Percentiles rank a stretch among this genome's conserved stretches.
These are phyloP conservation scores for Chromis chromis DNA, from an alignment of 2,797 vertebrate genomes.

Conservation along the genomic window DNA sequence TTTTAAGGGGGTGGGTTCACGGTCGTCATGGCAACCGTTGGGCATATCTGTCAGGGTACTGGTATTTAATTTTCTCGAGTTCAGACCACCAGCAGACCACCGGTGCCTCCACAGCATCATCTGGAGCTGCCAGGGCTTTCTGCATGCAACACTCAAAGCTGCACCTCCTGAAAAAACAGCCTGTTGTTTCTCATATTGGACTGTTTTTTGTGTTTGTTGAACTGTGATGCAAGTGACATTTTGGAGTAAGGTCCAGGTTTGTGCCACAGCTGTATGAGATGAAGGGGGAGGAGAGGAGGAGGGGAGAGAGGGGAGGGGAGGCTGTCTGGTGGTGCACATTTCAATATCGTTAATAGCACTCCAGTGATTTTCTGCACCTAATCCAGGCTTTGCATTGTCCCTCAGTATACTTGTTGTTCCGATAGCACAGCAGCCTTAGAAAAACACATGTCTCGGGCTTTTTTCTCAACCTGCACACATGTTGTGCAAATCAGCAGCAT, in stretches of 20 bases:
- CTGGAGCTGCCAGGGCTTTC: constrained; percentile 16
- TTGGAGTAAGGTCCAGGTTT: constrained; percentile 33
- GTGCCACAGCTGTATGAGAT: constrained; percentile 40
- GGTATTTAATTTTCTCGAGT: constrained; percentile 37
- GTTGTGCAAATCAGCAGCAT: constrained; percentile 24
- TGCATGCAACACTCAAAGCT: constrained; percentile 2
- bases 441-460: constrained; percentile 21
- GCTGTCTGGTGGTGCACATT: constrained; percentile 62
- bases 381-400: constrained; percentile 78
- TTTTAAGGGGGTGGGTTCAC: constrained; percentile 56
- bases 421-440: constrained; percentile 37
- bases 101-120: constrained; percentile 16
- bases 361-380: constrained; percentile 74
- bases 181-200: not conserved
- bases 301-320: constrained; percentile 6
- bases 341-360: constrained; percentile 71
- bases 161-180: not conserved
- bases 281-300: constrained; percentile 16
- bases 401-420: constrained; percentile 58
- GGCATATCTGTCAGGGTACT: constrained; percentile 61
- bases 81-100: constrained; percentile 7
- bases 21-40: constrained; percentile 75
- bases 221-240: constrained; percentile 47
- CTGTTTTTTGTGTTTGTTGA: constrained; percentile 19
- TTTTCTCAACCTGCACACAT: constrained; percentile 1